phyloP scores from a whole-genome alignment of 1,140 invertebrate species.

The Bombus impatiens region DNA sequence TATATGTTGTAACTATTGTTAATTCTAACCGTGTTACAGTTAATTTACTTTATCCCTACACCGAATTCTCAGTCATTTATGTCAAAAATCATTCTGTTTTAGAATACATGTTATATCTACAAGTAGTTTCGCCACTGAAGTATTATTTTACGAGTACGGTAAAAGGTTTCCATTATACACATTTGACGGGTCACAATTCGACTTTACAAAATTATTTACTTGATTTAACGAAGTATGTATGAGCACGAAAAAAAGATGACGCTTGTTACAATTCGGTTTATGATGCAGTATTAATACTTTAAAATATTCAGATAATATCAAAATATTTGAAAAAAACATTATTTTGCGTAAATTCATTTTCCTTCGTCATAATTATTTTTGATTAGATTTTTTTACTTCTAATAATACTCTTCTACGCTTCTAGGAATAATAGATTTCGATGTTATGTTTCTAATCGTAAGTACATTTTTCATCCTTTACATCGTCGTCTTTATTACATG shows the following conservation, averaged over 20 bases:
- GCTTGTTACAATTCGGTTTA: neutral
- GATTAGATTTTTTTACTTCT: neutral
- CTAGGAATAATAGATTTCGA: neutral
- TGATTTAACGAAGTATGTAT: neutral
- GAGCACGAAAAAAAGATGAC: neutral
- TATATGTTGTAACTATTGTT: neutral
- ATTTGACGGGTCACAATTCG: too few species aligned
- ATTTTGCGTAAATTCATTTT: neutral
- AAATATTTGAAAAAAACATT: too few species aligned
- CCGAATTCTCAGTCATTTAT: slow-evolving; percentile 7
- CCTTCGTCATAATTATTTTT: neutral
- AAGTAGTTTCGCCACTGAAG: neutral
- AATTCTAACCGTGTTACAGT: neutral
- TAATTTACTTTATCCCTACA: neutral
- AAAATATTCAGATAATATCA: too few species aligned
- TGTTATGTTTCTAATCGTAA: neutral
- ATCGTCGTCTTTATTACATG: neutral
- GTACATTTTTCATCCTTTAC: neutral
- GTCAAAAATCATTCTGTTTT: neutral
- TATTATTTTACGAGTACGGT: neutral
- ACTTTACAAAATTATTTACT: neutral
- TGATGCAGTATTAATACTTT: too few species aligned
- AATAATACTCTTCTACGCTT: neutral
- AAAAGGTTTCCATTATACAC: too few species aligned
- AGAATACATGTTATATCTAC: slow-evolving; percentile 9